Evolutionary conservation across 2,888 invertebrate genomes (phyloP), one percentile per base, ranked within the genome.

Genomic region (Tethea ocularis): DNA sequence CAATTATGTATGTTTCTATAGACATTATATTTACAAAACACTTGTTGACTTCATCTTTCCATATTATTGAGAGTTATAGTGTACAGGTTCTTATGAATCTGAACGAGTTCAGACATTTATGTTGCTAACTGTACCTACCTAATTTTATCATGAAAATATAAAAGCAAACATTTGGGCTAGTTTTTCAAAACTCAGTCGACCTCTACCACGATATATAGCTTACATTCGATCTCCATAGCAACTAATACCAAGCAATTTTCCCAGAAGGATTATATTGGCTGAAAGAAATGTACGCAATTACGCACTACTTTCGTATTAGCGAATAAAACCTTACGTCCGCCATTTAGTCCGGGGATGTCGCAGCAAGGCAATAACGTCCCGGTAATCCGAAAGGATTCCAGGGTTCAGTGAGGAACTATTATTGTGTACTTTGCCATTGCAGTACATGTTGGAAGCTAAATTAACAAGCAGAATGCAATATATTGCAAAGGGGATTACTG

Each of bases 391-490:
- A 60, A 68, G 74, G 81, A 79, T 79, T 76, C 74, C 76, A 75
- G 78, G 75, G 68, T 75, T 63, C 68, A 68, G 67, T 58, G 65
- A 63, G 68, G 65, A 73, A 74, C 72, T 78, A 76, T 79, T 79
- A 83, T 82, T 86, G 83, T 81, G 78, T 83, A 81, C 77, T 77
- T 78, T 72, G 65, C 79, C 58, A 72, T 74, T 79, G 82, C 80
- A 80, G 75, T 80, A 73, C 72, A 69, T 59, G 69, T 71, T 69
- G 75, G 68, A 71, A 75, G 78, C 77, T 84, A 84, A 88, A 88
- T 88, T 87, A 88, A 84, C 83, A 78, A 71, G 72, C 67, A 75
- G 77, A 84, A 86, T 87, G 86, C 84, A 86, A 87, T 87, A 86
- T 80, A 82, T 83, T 69, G 63, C 55, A 61, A 62, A 77, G 82